phyloP scores from a whole-genome alignment of 2,113 vertebrate species.

The Psittacula cyanocephala region DNA sequence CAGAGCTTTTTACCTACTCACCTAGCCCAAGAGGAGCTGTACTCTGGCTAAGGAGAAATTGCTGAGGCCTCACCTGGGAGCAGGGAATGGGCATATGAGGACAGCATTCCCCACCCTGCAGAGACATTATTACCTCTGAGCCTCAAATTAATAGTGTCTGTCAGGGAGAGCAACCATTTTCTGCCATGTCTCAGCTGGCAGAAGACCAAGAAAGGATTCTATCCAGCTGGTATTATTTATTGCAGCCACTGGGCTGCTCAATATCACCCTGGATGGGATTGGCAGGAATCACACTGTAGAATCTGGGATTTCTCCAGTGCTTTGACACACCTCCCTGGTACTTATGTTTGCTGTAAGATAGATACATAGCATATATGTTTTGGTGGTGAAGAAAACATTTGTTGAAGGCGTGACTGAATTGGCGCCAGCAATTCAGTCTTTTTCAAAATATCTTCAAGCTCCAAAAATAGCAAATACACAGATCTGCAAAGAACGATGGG shows the following conservation, averaged over 20 bases:
- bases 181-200: slow-evolving; percentile 23
- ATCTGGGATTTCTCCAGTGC: slow-evolving; percentile 27
- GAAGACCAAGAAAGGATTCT: background rate
- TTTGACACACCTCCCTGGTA: background rate
- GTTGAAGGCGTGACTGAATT: slow-evolving; percentile 1
- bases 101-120: background rate
- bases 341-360: background rate
- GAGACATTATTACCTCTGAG: background rate
- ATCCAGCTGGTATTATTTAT: slow-evolving; percentile 12
- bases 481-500: slow-evolving; percentile 42
- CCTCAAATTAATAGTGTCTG: background rate
- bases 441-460: slow-evolving; percentile 24
- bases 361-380: background rate
- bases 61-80: background rate
- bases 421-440: background rate
- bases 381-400: slow-evolving; percentile 1
- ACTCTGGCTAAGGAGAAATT: background rate
- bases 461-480: slow-evolving; percentile 40
- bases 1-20: background rate
- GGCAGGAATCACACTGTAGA: background rate
- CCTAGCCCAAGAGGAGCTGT: background rate
- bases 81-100: background rate
- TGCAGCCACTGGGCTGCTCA: slow-evolving; percentile 39
- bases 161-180: background rate
- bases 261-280: background rate